Evolutionary conservation across 2,113 vertebrate species (phyloP).

Genomic region (Lepisosteus osseus): DNA sequence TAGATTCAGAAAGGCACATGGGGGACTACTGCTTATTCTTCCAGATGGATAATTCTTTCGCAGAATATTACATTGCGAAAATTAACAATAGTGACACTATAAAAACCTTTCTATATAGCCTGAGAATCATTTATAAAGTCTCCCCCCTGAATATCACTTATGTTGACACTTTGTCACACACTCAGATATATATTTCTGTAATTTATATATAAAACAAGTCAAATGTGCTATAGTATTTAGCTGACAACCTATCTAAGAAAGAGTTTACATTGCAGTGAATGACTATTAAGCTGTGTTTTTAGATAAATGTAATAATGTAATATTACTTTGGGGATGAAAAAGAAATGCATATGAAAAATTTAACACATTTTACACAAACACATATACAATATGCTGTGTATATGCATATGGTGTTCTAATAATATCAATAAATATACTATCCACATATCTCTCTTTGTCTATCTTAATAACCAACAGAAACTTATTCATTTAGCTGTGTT

Average conservation of each 20-base stretch:
- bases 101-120: slow-evolving; percentile 37
- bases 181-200: slow-evolving; percentile 11
- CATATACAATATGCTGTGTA: not conserved
- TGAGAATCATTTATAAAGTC: slow-evolving; percentile 42
- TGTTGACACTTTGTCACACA: slow-evolving; percentile 5
- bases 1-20: slow-evolving; percentile 73
- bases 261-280: slow-evolving; percentile 7
- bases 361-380: not conserved
- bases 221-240: slow-evolving; percentile 9
- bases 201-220: not conserved
- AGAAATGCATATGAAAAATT: not conserved
- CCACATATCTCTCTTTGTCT: too few relatives aligned
- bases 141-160: slow-evolving; percentile 12
- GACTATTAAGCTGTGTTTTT: not conserved
- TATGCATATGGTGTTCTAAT: not conserved
- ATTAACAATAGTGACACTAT: slow-evolving; percentile 61
- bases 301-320: not conserved
- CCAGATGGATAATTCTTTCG: slow-evolving; percentile 67
- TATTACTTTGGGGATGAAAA: not conserved
- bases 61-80: slow-evolving; percentile 60
- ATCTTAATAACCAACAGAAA: too few relatives aligned
- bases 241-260: not conserved
- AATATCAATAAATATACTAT: not conserved
- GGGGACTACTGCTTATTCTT: slow-evolving; percentile 71
- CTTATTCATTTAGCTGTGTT: too few relatives aligned